Evolutionary conservation across 1,140 invertebrate species (phyloP).

Genomic region (Ruditapes philippinarum): DNA sequence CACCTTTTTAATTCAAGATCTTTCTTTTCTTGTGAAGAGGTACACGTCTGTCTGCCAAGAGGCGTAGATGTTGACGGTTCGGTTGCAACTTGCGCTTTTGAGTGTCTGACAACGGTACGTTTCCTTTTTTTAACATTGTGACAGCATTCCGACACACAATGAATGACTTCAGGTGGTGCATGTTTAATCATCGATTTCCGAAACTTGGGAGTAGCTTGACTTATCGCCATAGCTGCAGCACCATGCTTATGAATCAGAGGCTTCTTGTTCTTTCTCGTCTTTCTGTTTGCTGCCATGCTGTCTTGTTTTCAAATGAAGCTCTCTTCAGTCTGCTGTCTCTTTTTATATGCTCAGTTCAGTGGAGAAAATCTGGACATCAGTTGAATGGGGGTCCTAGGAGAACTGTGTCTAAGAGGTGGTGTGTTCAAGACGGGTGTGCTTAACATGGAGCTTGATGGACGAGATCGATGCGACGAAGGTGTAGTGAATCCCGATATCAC

Average conservation of each 20-base stretch:
- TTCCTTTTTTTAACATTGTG: constrained; percentile 11
- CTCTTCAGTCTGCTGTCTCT: no score
- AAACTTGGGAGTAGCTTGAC: not conserved
- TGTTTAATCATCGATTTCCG: constrained; percentile 15
- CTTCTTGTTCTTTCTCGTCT: not conserved
- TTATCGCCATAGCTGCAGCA: no score
- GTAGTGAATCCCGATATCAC: no score
- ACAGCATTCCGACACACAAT: not conserved
- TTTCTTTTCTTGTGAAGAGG: constrained; percentile 1
- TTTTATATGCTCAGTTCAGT: no score
- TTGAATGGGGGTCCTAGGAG: no score
- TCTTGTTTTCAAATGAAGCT: no score
- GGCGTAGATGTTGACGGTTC: constrained; percentile 5
- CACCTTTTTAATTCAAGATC: not conserved
- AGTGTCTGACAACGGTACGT: constrained; percentile 1
- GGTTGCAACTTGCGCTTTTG: not conserved
- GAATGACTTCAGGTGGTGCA: not conserved
- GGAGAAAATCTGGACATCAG: no score
- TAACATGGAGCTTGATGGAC: no score
- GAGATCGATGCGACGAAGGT: no score
- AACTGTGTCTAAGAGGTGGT: no score
- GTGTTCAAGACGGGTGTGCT: no score
- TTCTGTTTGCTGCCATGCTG: no score
- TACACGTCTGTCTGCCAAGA: not conserved
- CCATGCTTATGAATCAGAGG: not conserved